Evolutionary conservation across 2,113 vertebrate genomes (phyloP), one percentile per base, ranked within the genome.

Genomic region (Apteryx owenii): DNA sequence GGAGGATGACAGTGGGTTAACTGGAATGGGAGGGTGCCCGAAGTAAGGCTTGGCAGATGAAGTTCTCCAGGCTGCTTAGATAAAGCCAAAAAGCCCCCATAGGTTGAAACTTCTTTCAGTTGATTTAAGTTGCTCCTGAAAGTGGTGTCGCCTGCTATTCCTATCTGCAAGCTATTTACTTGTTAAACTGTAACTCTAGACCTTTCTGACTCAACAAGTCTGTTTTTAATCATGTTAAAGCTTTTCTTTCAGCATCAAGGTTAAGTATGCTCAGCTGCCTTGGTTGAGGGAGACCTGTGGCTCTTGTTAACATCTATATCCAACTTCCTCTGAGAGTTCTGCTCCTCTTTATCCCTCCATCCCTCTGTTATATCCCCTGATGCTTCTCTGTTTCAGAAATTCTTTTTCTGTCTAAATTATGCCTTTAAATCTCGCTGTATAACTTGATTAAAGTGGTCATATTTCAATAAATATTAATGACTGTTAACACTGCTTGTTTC

Each of bases 401-500:
- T 26, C 3, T 84, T 70, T 61, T 61, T 51, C 29, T 82, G 10
- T 89, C 53, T 25, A 80, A 62, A 60, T 60, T 11, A 26, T 3
- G 3, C 33, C 11, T 80, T 93, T 79, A 58, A 84, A 25, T 44
- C 16, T 54, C 11, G 58, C 42, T 81, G 0, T 33, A 3, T 25
- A 73, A 22, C 19, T 95, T 84, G 31, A 79, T 85, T 78, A 73
- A 66, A 82, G 29, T 40, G 51, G 50, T 60, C n/a, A 53, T 1
- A 53, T 90, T 46, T 83, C 31, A 48, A 11, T 50, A 68, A 77
- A 11, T 56, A n/a, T 51, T 89, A 31, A 80, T 17, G 46, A 58
- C 56, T 81, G 48, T 73, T 79, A 75, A 93, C 21, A 38, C 68
- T 5, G 3, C 85, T 61, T 98, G 9, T 96, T 97, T 89, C 93